phyloP scores from a whole-genome alignment of 2,888 invertebrate genomes.

The Uloborus plumipes region DNA sequence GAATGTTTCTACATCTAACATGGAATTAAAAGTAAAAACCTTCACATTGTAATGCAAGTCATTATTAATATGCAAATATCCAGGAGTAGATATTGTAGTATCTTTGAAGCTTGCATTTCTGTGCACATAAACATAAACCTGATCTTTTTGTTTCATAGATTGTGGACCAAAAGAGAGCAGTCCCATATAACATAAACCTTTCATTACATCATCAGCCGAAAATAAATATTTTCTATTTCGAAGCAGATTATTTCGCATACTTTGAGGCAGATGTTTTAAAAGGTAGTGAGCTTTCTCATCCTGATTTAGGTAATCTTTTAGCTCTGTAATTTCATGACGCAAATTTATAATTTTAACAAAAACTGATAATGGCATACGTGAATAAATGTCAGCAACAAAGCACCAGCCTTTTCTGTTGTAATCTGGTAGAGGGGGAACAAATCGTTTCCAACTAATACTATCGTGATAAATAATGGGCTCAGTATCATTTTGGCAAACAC shows the following conservation, averaged over 20 bases:
- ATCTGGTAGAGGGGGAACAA: conserved; percentile 80
- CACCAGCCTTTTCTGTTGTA: conserved; percentile 77
- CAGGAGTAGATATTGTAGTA: conserved; percentile 77
- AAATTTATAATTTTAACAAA: conserved; percentile 79
- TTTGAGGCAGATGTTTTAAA: conserved; percentile 76
- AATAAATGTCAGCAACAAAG: conserved; percentile 79
- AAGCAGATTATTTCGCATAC: conserved; percentile 75
- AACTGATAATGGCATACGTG: conserved; percentile 80
- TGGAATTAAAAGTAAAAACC: conserved; percentile 75
- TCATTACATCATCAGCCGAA: conserved; percentile 75
- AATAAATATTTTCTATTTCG: conserved; percentile 76
- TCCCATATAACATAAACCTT: conserved; percentile 77
- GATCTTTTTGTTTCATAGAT: conserved; percentile 78
- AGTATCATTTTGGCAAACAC: conserved; percentile 60
- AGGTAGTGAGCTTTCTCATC: conserved; percentile 79
- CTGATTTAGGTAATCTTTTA: conserved; percentile 77
- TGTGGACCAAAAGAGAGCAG: conserved; percentile 80
- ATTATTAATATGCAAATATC: conserved; percentile 76
- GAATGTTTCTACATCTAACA: conserved; percentile 75
- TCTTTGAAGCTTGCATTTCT: conserved; percentile 77
- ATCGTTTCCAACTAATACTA: conserved; percentile 79
- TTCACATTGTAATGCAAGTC: conserved; percentile 76
- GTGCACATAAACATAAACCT: conserved; percentile 80
- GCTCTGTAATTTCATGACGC: conserved; percentile 75
- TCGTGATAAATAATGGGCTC: conserved; percentile 68